Conservation (phyloP, 2,888 invertebrate species). For the Rhamphomyia laevipes region DNA sequence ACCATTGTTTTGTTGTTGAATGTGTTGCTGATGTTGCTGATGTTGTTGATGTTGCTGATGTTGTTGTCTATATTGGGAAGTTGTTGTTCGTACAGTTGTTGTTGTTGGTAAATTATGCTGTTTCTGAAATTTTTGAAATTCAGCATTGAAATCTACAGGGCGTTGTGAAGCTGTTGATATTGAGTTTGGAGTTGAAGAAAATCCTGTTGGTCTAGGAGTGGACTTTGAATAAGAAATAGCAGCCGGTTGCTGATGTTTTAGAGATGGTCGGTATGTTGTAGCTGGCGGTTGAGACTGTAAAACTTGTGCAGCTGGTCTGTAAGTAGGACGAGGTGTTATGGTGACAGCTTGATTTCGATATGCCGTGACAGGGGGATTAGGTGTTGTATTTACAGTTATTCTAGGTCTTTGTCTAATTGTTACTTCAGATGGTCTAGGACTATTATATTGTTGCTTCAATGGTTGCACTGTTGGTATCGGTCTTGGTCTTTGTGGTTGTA, state of each 20-base stretch:
- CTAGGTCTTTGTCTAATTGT: constrained; percentile 29
- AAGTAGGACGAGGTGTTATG: constrained; percentile 48
- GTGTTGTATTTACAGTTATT: constrained; percentile 39
- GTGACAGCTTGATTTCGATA: constrained; percentile 42
- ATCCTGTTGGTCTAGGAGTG: constrained; percentile 25
- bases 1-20: too few species aligned
- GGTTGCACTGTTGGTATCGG: constrained; percentile 25
- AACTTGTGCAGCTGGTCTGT: constrained; percentile 36
- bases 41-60: background rate
- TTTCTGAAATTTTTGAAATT: constrained; percentile 61
- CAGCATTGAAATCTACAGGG: constrained; percentile 56
- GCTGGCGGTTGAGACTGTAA: constrained; percentile 45
- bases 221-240: constrained; percentile 22
- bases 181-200: constrained; percentile 12
- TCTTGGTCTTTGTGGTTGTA: constrained; percentile 35
- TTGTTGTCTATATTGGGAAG: constrained; percentile 1
- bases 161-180: constrained; percentile 28
- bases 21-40: constrained; percentile 23
- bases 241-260: constrained; percentile 42
- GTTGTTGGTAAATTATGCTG: constrained; percentile 49
- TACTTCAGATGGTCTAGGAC: constrained; percentile 9
- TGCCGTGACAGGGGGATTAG: constrained; percentile 30
- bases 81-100: constrained; percentile 17
- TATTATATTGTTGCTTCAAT: constrained; percentile 8
- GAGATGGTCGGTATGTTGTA: constrained; percentile 54